Evolutionary conservation across 2,113 vertebrate genomes (phyloP), one percentile per base, ranked within the genome.

Genomic region (Trogon melanurus): DNA sequence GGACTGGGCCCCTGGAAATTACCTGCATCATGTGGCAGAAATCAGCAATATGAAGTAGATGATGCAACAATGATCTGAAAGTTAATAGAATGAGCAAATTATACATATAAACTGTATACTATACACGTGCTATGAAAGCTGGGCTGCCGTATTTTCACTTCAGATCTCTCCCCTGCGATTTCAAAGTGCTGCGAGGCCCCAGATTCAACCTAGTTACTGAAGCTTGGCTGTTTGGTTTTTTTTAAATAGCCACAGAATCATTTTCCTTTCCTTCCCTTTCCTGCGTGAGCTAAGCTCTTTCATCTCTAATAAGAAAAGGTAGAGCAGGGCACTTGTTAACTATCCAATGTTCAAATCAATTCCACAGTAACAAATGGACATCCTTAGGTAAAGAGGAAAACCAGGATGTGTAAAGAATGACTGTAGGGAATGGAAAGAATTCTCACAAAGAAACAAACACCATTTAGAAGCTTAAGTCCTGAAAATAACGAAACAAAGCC

Each of bases 321-420:
- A n/a, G 23, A 0, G 21, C 6, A 1, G 12, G 38, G 36, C 41
- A 75, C 27, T 50, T 60, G 54, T 19, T 13, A 32, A 57, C 41
- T 56, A 20, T 7, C 6, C 23, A 38, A 6, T 4, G 47, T n/a
- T 76, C 64, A 48, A 26, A 72, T 26, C 1, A 3, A 67, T 15
- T 34, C 30, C 57, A 61, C 15, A 1, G 3, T 21, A 36, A 50
- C 5, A 53, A 41, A 45, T 36, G 34, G 36, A 2, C 19, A 27
- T 64, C 30, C 41, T 50, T 21, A 44, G 9, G 15, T 47, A 38
- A 19, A 85, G 30, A 14, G 67, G 36, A 47, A 51, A 81, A 29
- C 14, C 26, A 27, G 54, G 0, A 0, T 5, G 16, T 4, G 20
- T 1, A 23, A 32, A 16, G 51, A 50, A 11, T 0, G 36, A 23